A percentile compares a stretch with the other conserved stretches of the same genome.
Evolutionary conservation across 1,140 invertebrate species (phyloP).

Genomic region (Heliconius congener): DNA sequence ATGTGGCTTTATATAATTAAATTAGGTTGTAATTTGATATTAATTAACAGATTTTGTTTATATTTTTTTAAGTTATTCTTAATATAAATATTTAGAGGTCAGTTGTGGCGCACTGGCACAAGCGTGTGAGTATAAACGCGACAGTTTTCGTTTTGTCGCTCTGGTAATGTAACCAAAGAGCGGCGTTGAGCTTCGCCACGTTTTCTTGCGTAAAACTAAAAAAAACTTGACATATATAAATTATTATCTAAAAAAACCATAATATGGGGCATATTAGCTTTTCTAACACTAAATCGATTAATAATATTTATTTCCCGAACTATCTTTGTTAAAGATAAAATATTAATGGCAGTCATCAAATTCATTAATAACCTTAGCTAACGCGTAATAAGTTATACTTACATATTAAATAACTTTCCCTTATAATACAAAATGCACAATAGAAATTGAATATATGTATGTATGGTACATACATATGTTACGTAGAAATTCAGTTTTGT

Average conservation of each 20-base stretch:
- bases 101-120: no score
- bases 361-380: neutral
- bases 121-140: no score
- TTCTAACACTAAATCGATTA: neutral
- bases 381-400: neutral
- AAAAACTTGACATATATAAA: no score
- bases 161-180: no score
- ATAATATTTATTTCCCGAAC: neutral
- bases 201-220: no score
- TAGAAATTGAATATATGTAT: neutral
- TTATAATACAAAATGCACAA: neutral
- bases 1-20: neutral
- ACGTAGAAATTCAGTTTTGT: slow-evolving; percentile 20
- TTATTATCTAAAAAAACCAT: no score
- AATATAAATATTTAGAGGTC: no score
- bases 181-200: no score
- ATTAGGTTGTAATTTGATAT: neutral
- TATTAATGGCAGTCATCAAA: neutral
- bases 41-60: no score
- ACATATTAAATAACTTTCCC: neutral
- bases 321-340: neutral
- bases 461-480: neutral
- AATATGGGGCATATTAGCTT: no score
- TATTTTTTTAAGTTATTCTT: no score
- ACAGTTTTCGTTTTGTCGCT: no score